Base-by-base conservation (phyloP, 2,888 invertebrate species). In the Matsumyia berberina region DNA sequence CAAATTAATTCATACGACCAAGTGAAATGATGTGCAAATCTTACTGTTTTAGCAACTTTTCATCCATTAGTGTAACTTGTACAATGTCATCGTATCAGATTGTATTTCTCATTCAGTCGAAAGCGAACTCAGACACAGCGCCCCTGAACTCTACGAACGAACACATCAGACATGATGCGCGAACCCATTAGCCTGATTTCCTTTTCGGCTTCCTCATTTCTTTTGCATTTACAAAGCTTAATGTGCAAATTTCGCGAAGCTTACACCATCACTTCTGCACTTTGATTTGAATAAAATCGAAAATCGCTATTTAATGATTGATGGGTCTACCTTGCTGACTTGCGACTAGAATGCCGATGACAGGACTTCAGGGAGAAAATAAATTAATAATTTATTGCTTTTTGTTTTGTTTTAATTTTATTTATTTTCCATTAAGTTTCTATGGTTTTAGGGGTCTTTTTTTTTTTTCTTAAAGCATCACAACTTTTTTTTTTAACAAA, bases 171-270 rank as follows among this genome's bases (percentile, higher is more conserved):
- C 24, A 39, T 5, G 57, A 57, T 12, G 7, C 39, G 9, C 58
- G 12, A 39, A 58, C 12, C 58, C 39, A 58, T 58, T 58, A 58
- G 58, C n/a, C 12, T 29, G 24, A 58, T 58, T 42, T 24, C 24
- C n/a, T 49, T 49, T 29, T 24, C 29, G 24, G 2, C 24, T 24
- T 24, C 4, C 24, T 24, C 24, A 24, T 24, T 58, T 58, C 24
- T 58, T 58, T n/a, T 57, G 57, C 57, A 39, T 39, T 39, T n/a
- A 42, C 39, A 29, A 19, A 9, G 58, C 58, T 39, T 19, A 58
- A 24, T 29, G 12, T 39, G 39, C 39, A 58, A 58, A 39, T 39
- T 58, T 29, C 58, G 8, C 58, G 12, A 12, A 4, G 12, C 35
- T 58, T 58, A 42, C 24, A 39, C 9, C 24, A 12, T 58, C 29